phyloP scores from a whole-genome alignment of 2,113 vertebrate genomes.

The Antechinus flavipes region DNA sequence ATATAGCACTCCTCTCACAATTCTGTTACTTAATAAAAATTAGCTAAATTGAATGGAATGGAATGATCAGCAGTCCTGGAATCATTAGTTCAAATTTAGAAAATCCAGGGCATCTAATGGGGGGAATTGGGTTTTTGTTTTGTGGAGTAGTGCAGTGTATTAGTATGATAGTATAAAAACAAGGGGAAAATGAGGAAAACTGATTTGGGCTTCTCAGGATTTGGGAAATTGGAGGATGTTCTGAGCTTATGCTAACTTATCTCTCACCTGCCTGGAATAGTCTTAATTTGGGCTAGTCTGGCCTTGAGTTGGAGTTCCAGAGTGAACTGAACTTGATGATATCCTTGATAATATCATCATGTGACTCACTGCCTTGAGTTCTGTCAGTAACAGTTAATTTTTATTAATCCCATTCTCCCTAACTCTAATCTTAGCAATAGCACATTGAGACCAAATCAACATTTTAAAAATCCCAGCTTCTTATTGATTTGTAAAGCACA shows the following conservation, averaged over 20 bases:
- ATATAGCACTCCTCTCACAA: background rate
- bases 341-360: background rate
- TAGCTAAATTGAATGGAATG: background rate
- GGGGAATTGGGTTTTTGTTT: background rate
- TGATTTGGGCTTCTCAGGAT: background rate
- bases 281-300: background rate
- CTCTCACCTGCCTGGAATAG: background rate
- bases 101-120: background rate
- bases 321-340: constrained; percentile 1
- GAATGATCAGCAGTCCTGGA: background rate
- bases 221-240: background rate
- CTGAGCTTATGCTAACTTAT: background rate
- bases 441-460: background rate
- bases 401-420: background rate
- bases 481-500: constrained; percentile 46
- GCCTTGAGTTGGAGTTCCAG: background rate
- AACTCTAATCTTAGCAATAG: background rate
- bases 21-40: background rate
- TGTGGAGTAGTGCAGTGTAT: background rate
- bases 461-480: background rate
- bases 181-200: background rate
- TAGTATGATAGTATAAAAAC: constrained; percentile 19
- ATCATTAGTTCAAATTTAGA: constrained; percentile 14
- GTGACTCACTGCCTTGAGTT: background rate
- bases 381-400: background rate